Conservation (phyloP, 1,140 invertebrate genomes). For the Diachasma alloeum region DNA sequence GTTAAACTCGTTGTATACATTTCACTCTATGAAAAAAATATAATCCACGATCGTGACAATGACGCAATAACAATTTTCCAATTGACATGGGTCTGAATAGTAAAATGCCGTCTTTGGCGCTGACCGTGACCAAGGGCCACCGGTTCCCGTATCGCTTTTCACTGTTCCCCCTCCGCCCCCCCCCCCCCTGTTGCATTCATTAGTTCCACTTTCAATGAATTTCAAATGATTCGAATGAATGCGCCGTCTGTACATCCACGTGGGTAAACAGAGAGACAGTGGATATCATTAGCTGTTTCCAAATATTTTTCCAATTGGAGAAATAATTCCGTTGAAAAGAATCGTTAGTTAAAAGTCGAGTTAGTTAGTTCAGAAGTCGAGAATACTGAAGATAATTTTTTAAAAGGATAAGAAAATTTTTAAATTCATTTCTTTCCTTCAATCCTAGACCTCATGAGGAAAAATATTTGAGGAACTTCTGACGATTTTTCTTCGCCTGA, state of each 20-base stretch:
- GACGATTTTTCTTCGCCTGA: too few species aligned
- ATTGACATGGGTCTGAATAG: not conserved
- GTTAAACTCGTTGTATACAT: slow-evolving; percentile 3
- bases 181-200: not conserved
- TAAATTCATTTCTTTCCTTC: too few species aligned
- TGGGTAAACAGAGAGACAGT: slow-evolving; percentile 19
- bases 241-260: not conserved
- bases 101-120: not conserved
- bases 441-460: too few species aligned
- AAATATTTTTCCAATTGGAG: too few species aligned
- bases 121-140: not conserved
- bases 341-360: too few species aligned
- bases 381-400: too few species aligned
- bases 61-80: slow-evolving; percentile 11
- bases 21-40: not conserved
- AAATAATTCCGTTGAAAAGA: too few species aligned
- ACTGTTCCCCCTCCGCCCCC: not conserved
- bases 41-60: not conserved
- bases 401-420: too few species aligned
- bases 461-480: too few species aligned
- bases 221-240: not conserved
- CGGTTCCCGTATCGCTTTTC: not conserved
- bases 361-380: too few species aligned
- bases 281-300: slow-evolving; percentile 41
- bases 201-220: slow-evolving; percentile 6